Base-by-base conservation (phyloP, 2,888 invertebrate species). In the Tiliacea aurago region DNA sequence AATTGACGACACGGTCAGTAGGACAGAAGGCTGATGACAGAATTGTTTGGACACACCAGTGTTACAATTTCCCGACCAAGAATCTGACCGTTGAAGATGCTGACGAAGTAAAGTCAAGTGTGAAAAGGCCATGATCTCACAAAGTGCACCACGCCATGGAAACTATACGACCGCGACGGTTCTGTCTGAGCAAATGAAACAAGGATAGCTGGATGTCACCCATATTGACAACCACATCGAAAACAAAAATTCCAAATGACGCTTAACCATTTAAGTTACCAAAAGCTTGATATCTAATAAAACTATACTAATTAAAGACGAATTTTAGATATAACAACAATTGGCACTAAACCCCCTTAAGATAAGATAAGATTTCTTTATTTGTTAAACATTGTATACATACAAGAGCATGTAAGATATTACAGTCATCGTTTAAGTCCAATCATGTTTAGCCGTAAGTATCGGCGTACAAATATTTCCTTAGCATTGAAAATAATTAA, bases 281-380 rank as follows among this genome's bases (percentile, higher is more conserved):
- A 23, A 47, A 49, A 13, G 10, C 20, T 41, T 5, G 37, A 69
- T 41, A 49, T 37, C 10, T 10, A 28, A 10, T 69, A n/a, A 4
- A 56, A 13, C 23, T 23, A 41, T 33, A 20, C 13, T 20, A 20
- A 10, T 28, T 4, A 47, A 53, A 41, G 10, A 62, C 23, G 28
- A 47, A 43, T 47, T 76, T 23, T 18, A 47, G 4, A 45, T n/a
- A 18, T 23, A 33, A 41, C n/a, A 62, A 20, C 15, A 76, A 47
- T 55, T 81, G 75, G 64, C 81, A 55, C 23, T 41, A 13, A 49
- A 33, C n/a, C 33, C 49, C n/a, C n/a, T n/a, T n/a, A n/a, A n/a
- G n/a, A n/a, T n/a, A n/a, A n/a, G n/a, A n/a, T n/a, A n/a, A n/a
- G n/a, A n/a, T n/a, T n/a, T n/a, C n/a, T n/a, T n/a, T n/a, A n/a